Percentiles rank a stretch among this genome's conserved stretches.
Conservation (phyloP, 2,113 vertebrate genomes). For the Chitala chitala region DNA sequence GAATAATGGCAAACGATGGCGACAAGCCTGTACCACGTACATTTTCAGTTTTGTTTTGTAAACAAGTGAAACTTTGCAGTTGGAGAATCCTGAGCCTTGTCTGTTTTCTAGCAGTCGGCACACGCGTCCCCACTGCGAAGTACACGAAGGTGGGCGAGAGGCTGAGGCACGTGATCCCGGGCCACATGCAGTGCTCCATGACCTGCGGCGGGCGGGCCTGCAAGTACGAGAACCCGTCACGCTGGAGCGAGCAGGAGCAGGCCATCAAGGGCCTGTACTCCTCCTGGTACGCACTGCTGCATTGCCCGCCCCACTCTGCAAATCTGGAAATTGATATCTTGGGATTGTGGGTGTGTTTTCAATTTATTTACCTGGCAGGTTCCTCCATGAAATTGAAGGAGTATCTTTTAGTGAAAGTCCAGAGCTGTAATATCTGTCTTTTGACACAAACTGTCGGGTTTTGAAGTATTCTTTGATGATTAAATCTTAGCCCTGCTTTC, state of each 20-base stretch:
- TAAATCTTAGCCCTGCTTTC: too few relatives aligned
- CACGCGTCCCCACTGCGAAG: conserved; percentile 77
- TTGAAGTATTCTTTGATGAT: too few relatives aligned
- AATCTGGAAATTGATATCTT: neutral
- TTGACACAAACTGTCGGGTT: too few relatives aligned
- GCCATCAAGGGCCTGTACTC: conserved; percentile 89
- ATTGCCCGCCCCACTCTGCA: neutral
- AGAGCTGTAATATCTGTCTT: too few relatives aligned
- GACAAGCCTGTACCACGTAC: too few relatives aligned
- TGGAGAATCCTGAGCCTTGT: too few relatives aligned
- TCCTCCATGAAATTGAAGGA: too few relatives aligned
- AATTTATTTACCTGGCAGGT: too few relatives aligned
- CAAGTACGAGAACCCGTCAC: conserved; percentile 92
- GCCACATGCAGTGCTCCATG: conserved; percentile 94
- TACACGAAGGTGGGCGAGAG: conserved; percentile 94
- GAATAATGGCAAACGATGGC: too few relatives aligned
- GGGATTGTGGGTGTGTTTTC: neutral
- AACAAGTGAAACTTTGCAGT: too few relatives aligned
- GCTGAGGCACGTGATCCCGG: conserved; percentile 86
- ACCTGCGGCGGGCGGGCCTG: conserved; percentile 88
- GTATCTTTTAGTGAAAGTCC: too few relatives aligned
- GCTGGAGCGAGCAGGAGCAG: conserved; percentile 87
- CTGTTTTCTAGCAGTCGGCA: neutral
- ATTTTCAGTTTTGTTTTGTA: too few relatives aligned
- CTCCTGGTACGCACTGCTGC: conserved; percentile 72